These are phyloP conservation scores for Nomada lathburiana DNA, from an alignment of 2,888 invertebrate species.

Conservation along the genomic window DNA sequence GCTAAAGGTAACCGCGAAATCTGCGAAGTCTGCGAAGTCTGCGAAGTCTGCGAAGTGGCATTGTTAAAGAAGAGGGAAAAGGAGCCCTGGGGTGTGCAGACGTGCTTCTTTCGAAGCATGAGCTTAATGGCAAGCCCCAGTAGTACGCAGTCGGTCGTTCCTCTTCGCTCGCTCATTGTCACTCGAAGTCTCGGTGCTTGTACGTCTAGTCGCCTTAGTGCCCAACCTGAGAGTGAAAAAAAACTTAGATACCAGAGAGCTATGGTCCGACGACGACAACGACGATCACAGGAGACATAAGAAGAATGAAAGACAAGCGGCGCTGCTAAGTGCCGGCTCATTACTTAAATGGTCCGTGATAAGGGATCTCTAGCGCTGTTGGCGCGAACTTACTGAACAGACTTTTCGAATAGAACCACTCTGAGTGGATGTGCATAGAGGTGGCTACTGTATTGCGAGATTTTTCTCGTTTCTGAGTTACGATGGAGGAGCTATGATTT, in stretches of 20 bases:
- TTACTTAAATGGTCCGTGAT: conserved; percentile 64
- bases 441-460: background rate
- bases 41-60: conserved; percentile 48
- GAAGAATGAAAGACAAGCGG: conserved; percentile 50
- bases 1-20: conserved; percentile 41
- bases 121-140: conserved; percentile 49
- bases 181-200: conserved; percentile 29
- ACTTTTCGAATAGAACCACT: conserved; percentile 11
- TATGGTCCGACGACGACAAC: conserved; percentile 16
- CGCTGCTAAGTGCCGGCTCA: conserved; percentile 63
- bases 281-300: conserved; percentile 19
- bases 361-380: conserved; percentile 37
- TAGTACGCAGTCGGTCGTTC: conserved; percentile 4
- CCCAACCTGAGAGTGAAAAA: conserved; percentile 9
- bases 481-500: no score
- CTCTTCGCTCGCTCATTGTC: conserved; percentile 52
- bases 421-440: background rate
- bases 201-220: background rate
- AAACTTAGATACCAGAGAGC: background rate
- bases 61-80: conserved; percentile 40
- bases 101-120: conserved; percentile 46
- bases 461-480: background rate
- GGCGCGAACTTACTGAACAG: conserved; percentile 16
- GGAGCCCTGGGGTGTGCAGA: conserved; percentile 39
- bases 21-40: conserved; percentile 44